Conservation (phyloP, 2,113 vertebrate species). For the Merops nubicus region DNA sequence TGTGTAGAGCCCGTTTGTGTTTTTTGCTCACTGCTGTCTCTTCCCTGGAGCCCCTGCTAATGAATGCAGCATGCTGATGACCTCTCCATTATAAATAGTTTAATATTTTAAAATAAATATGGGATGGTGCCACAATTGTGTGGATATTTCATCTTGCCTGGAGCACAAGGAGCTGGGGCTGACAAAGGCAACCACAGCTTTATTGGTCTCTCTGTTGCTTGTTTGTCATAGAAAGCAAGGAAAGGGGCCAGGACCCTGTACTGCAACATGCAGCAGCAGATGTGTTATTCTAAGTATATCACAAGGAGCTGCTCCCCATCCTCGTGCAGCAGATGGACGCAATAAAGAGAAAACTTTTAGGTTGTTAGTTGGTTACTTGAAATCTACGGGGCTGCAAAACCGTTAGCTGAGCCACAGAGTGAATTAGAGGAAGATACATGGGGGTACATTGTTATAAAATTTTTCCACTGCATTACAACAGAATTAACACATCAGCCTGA, state of each 20-base stretch:
- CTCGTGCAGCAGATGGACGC: conserved; percentile 20
- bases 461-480: not conserved
- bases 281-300: conserved; percentile 34
- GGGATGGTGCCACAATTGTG: conserved; percentile 10
- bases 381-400: not conserved
- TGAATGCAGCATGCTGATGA: conserved; percentile 35
- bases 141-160: conserved; percentile 34
- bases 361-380: not conserved
- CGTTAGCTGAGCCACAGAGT: not conserved
- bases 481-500: conserved; percentile 38
- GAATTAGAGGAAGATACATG: not conserved
- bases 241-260: not conserved
- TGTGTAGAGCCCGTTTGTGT: not conserved
- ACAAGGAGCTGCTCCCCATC: conserved; percentile 5
- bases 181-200: not conserved
- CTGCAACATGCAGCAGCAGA: not conserved
- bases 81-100: conserved; percentile 47
- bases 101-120: conserved; percentile 59
- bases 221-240: conserved; percentile 10
- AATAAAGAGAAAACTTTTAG: conserved; percentile 31
- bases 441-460: not conserved
- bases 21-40: not conserved
- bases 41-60: conserved; percentile 37
- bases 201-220: conserved; percentile 5
- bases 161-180: conserved; percentile 14